Evolutionary conservation across 1,140 invertebrate species (phyloP), one percentile per base, ranked within the genome.

Genomic region (Brachionus koreanus): DNA sequence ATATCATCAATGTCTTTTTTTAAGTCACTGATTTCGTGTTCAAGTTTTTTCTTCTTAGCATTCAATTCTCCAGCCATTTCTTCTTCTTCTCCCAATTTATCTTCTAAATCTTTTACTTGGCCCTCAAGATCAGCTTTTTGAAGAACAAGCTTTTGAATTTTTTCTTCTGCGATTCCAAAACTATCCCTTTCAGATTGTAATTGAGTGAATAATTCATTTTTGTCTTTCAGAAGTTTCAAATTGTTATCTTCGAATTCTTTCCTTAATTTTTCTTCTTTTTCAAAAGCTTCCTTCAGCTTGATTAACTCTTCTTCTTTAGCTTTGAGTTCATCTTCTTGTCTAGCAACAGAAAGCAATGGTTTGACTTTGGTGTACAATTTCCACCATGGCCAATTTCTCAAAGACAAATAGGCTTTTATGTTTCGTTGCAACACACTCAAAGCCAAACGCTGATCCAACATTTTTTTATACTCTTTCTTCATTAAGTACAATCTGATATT

Each of bases 1-100:
- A 98, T 90, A 88, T 98, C 96, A 88, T 98, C 96, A 85, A 98
- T 92, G 87, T 98, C 95, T 90, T 98, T 98, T 91, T 97, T 98
- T 86, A 96, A 91, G 82, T 95, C 94, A 83, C 92, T 91, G 83
- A 95, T 92, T 88, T 98, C 95, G 87, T 94, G 93, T 86, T 98
- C 95, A 87, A 97, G 90, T 91, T 98, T 98, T 92, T 97, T 97
- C 91, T 97, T 97, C 85, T 91, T 91, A 89, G 94, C 93, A 91
- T 93, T 94, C 83, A 97, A 90, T 87, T 94, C 93, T 90, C 94
- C 94, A 87, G 94, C 92, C 85, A 94, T 92, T 91, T 97, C 95
- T 89, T 98, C 96, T 88, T 98, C 95, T 89, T 96, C 94, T 86
- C 93, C 92, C 84, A 98, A 92, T 86, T 95, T 93, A 86, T 98